A percentile compares a stretch with the other conserved stretches of the same genome.
Conservation (phyloP, 2,888 invertebrate species). For the Diachrysia chrysitis region DNA sequence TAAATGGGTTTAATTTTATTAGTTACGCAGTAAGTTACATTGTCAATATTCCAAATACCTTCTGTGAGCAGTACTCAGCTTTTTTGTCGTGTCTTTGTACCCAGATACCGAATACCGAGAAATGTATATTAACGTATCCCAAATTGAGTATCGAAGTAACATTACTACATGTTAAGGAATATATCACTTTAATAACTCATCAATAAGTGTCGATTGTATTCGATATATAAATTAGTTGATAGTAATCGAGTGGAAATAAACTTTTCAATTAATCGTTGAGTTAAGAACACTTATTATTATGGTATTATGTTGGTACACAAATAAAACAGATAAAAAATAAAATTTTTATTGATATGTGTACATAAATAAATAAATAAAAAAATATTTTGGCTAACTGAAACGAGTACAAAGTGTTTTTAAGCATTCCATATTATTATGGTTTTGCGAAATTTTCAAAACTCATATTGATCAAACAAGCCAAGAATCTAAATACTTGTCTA, state of each 20-base stretch:
- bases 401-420: too few relatives aligned
- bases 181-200: background rate
- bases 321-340: too few relatives aligned
- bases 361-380: too few relatives aligned
- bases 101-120: background rate
- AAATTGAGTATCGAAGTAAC: background rate
- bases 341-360: too few relatives aligned
- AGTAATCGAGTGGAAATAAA: background rate
- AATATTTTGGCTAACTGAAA: too few relatives aligned
- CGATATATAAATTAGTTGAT: background rate
- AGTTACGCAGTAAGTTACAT: background rate
- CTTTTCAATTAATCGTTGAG: background rate
- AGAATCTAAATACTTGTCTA: too few relatives aligned
- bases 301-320: too few relatives aligned
- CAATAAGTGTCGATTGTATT: conserved; percentile 6
- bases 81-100: background rate
- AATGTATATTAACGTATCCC: background rate
- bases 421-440: too few relatives aligned
- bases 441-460: too few relatives aligned
- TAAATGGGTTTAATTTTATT: background rate
- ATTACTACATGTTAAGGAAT: too few relatives aligned
- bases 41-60: background rate
- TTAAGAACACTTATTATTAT: too few relatives aligned
- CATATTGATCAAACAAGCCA: too few relatives aligned
- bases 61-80: background rate